These are phyloP conservation scores for Microcaecilia unicolor DNA, from an alignment of 2,797 vertebrate species.

Conservation along the genomic window DNA sequence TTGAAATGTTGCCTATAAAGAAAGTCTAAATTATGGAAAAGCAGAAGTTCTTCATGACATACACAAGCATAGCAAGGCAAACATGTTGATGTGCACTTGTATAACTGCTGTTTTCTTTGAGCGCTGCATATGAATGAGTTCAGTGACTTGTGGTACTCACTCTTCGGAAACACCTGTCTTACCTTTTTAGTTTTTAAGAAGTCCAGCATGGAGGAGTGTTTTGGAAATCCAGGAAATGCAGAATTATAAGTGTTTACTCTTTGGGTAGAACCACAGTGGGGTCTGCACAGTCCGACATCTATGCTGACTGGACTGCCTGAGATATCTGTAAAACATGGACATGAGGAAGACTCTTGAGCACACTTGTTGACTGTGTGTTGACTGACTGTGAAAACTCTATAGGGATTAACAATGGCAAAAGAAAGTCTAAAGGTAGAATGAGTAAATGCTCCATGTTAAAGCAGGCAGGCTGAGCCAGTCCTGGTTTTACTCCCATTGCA, in stretches of 20 bases:
- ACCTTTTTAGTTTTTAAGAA: slow-evolving; percentile 68
- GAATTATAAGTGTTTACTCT: slow-evolving; percentile 11
- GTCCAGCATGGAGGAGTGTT: slow-evolving; percentile 56
- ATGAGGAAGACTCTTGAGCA: too few species aligned
- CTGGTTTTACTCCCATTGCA: background rate
- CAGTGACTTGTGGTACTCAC: too few species aligned
- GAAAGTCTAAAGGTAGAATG: background rate
- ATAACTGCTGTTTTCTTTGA: too few species aligned
- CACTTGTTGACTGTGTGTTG: too few species aligned
- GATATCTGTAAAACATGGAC: slow-evolving; percentile 42
- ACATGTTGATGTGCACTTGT: too few species aligned
- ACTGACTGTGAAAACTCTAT: too few species aligned
- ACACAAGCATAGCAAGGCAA: too few species aligned
- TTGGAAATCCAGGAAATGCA: slow-evolving; percentile 40
- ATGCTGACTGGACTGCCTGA: slow-evolving; percentile 60
- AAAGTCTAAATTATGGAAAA: too few species aligned
- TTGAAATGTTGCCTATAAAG: too few species aligned
- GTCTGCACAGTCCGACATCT: slow-evolving; percentile 56
- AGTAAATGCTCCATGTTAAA: background rate
- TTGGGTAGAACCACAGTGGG: slow-evolving; percentile 44
- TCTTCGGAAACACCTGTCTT: background rate
- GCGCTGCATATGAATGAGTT: background rate
- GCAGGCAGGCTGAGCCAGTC: fast-evolving
- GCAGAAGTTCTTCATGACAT: too few species aligned
- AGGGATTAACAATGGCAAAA: fast-evolving